These are phyloP conservation scores for Manis pentadactyla DNA, from an alignment of 2,797 vertebrate genomes.

Conservation along the genomic window DNA sequence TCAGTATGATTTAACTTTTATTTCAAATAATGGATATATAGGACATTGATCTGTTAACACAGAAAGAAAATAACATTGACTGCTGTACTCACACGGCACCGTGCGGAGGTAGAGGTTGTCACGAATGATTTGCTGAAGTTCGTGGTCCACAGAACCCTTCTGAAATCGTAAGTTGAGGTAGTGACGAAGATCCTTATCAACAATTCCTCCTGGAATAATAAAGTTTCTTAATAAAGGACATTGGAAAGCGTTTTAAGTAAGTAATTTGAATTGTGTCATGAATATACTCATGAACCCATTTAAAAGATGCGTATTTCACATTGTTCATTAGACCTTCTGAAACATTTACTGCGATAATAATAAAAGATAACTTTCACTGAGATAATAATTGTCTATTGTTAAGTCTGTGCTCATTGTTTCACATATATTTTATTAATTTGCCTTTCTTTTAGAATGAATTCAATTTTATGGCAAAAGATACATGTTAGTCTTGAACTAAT, in stretches of 20 bases:
- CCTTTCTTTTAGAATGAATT: not conserved
- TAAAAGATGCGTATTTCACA: not conserved
- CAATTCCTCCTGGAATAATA: conserved; percentile 93
- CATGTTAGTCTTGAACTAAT: not conserved
- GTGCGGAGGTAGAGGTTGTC: conserved; percentile 99
- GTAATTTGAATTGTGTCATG: conserved; percentile 12
- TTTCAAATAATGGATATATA: not conserved
- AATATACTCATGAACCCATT: not conserved
- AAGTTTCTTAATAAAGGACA: conserved; percentile 60
- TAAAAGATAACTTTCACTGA: conserved; percentile 23
- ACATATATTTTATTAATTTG: not conserved
- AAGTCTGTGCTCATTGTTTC: not conserved
- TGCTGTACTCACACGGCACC: conserved; percentile 95
- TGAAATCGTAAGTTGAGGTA: conserved; percentile 99
- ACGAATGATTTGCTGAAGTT: conserved; percentile 99
- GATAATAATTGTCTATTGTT: not conserved
- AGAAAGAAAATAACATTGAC: not conserved
- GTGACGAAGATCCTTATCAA: conserved; percentile 98
- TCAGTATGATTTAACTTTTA: not conserved
- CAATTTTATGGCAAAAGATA: not conserved
- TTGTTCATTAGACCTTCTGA: not conserved
- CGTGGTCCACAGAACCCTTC: conserved; percentile 98
- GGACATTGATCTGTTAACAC: not conserved
- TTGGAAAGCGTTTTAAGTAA: conserved; percentile 28
- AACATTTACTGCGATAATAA: not conserved